A percentile compares a stretch with the other conserved stretches of the same genome.
Evolutionary conservation across 2,113 vertebrate genomes (phyloP).

Genomic region (Leptocoma aspasia): DNA sequence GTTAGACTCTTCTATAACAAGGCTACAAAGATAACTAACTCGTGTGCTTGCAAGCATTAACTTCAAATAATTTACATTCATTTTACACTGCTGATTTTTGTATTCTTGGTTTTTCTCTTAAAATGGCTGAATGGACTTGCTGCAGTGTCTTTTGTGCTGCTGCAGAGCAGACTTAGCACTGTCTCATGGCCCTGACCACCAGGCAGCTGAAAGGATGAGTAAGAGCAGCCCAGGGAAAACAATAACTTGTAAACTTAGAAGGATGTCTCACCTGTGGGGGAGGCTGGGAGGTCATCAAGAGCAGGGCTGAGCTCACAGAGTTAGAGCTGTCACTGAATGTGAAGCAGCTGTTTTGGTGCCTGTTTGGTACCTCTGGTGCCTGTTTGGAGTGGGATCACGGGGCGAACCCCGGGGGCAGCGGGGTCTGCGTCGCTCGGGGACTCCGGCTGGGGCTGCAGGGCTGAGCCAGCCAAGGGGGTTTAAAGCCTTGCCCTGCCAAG

Average conservation of each 20-base stretch:
- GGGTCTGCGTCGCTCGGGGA: background rate
- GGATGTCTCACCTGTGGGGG: background rate
- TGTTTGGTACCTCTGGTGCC: too few species aligned
- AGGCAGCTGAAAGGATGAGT: background rate
- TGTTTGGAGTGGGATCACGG: background rate
- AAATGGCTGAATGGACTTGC: background rate
- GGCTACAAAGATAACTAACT: background rate
- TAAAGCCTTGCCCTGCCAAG: background rate
- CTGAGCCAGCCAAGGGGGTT: background rate
- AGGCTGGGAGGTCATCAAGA: background rate
- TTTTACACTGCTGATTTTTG: background rate
- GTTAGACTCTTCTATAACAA: background rate
- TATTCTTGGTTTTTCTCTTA: background rate
- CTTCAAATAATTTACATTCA: background rate
- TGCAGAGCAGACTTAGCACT: background rate
- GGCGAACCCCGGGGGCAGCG: background rate
- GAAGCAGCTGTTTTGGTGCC: background rate
- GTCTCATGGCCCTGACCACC: background rate
- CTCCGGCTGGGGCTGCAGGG: background rate
- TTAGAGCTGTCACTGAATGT: background rate
- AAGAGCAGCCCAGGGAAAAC: background rate
- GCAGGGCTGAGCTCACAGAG: background rate
- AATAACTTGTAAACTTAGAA: background rate
- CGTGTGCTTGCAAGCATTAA: background rate
- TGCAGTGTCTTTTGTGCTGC: background rate